Base-by-base conservation (phyloP, 2,888 invertebrate genomes). In the Oscheius myriophilus region DNA sequence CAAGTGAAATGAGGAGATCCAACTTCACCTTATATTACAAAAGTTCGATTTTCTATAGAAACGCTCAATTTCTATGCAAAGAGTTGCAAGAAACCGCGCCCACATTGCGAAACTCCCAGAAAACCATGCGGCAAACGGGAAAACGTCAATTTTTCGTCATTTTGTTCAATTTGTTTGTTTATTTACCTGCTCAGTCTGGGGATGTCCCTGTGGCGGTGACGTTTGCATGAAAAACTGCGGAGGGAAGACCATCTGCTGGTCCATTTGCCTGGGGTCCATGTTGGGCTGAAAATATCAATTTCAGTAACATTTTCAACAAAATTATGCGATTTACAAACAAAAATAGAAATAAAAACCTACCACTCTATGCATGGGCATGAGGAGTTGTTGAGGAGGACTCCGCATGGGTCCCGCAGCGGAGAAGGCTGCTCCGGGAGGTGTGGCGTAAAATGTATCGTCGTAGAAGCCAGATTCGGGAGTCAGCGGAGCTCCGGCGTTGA, bases 401-500 rank as follows among this genome's bases (percentile, higher is more conserved):
- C 23, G 6, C 6, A 33, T 33, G 33, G 33, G 33, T 33, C 33
- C 33, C 3, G 55, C 54, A 12, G 33, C 43, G n/a, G 62, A 55
- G 25, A 54, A 51, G 42, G 25, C 26, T 25, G 23, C 18, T n/a
- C 55, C 54, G 12, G 39, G 26, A 21, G 41, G 33, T 1, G 67
- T 51, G n/a, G 58, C 45, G 49, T 43, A 43, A 63, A 73, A 78
- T 64, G 66, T 77, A 57, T 82, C 82, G 14, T 83, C 83, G 72
- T 80, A 82, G 69, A 78, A 83, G 46, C 83, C 83, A 26, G 72
- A 72, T 67, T 83, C 83, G 1, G 83, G 83, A 3, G 82, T 81
- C 49, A 78, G 43, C 1, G 81, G 80, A 25, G 73, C 73, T 41
- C 72, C 75, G 1, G 72, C 74, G 46, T 46, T 49, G 57, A 73